A percentile compares a stretch with the other conserved stretches of the same genome.
phyloP scores from a whole-genome alignment of 2,113 vertebrate species.

The Laterallus jamaicensis region DNA sequence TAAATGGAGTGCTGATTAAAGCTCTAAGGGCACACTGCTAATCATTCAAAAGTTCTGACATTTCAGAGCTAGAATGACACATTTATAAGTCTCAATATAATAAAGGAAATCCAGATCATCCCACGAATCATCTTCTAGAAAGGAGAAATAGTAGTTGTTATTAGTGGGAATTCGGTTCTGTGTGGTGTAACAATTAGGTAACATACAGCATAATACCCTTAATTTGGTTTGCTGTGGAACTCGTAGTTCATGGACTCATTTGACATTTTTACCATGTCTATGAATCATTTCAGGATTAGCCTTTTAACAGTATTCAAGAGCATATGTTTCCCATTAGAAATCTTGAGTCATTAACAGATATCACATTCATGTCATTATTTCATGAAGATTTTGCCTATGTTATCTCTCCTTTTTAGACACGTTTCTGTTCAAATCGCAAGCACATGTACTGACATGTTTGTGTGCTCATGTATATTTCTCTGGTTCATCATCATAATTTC shows the following conservation, averaged over 20 bases:
- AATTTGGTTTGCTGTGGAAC: background rate
- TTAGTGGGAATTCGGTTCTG: background rate
- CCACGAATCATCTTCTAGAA: background rate
- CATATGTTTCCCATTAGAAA: background rate
- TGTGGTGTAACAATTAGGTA: background rate
- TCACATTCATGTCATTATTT: background rate
- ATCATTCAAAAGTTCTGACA: background rate
- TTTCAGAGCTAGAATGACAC: background rate
- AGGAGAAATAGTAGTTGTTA: background rate
- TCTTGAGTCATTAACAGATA: background rate
- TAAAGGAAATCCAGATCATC: background rate
- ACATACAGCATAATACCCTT: background rate
- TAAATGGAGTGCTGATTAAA: background rate
- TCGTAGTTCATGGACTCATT: background rate
- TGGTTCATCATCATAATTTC: background rate
- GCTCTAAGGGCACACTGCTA: background rate
- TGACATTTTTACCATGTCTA: background rate
- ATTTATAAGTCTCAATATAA: background rate
- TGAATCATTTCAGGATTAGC: background rate
- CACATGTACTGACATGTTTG: fast-evolving
- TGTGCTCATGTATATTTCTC: background rate
- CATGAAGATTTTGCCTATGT: background rate
- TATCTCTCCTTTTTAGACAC: background rate
- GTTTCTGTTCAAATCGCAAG: background rate
- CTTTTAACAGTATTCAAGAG: background rate